These are phyloP conservation scores for Apostichopus californicus DNA, from an alignment of 35 echinoderm and acorn worm species.

Conservation along the genomic window DNA sequence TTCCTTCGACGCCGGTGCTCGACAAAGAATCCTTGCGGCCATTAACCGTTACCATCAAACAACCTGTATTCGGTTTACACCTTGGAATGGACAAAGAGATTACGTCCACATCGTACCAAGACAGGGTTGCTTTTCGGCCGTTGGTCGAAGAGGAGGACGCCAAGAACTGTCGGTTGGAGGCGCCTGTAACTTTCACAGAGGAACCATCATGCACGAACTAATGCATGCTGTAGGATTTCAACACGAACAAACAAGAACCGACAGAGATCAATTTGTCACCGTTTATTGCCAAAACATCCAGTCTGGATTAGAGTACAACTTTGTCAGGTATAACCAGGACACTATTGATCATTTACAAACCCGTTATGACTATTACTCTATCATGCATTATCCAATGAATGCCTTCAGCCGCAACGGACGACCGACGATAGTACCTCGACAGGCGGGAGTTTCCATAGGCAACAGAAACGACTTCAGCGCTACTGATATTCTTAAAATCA, in stretches of 20 bases:
- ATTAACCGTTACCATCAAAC: conserved; percentile 74
- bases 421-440: conserved; percentile 66
- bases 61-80: conserved; percentile 77
- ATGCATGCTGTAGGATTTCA: conserved; percentile 93
- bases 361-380: conserved; percentile 80
- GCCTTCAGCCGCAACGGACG: conserved; percentile 76
- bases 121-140: conserved; percentile 78
- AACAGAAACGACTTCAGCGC: conserved; percentile 70
- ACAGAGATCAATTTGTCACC: conserved; percentile 83
- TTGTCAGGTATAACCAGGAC: conserved; percentile 58
- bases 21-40: conserved; percentile 63
- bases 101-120: conserved; percentile 86
- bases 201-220: conserved; percentile 89
- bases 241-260: conserved; percentile 88
- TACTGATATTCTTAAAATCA: conserved; percentile 71
- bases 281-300: conserved; percentile 82
- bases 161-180: conserved; percentile 83
- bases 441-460: conserved; percentile 60
- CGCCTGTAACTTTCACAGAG: conserved; percentile 65
- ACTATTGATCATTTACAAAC: conserved; percentile 67
- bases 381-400: conserved; percentile 81
- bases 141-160: conserved; percentile 71
- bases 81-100: conserved; percentile 64
- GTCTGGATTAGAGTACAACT: conserved; percentile 65
- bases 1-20: conserved; percentile 65